Conservation (phyloP, 2,888 invertebrate species). For the Ophion ventricosus region DNA sequence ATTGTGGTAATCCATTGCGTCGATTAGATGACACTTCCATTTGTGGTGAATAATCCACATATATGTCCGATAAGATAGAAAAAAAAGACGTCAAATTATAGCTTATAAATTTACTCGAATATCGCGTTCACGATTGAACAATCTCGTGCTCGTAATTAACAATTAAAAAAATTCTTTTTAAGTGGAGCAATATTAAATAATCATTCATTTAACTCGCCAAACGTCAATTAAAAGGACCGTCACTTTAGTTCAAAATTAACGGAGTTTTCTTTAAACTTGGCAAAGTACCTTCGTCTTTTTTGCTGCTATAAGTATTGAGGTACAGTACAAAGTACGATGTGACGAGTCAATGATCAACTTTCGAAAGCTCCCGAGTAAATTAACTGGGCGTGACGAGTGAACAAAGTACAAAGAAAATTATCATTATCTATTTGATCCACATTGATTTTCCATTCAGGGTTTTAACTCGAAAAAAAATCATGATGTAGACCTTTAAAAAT, state of each 20-base stretch:
- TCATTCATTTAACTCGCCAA: background rate
- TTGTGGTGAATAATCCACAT: background rate
- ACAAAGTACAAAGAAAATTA: background rate
- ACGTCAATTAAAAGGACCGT: background rate
- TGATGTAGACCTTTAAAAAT: background rate
- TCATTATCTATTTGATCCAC: background rate
- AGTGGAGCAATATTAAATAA: background rate
- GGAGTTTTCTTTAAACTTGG: too few species aligned
- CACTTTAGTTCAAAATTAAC: background rate
- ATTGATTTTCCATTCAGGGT: background rate
- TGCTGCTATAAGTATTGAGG: background rate
- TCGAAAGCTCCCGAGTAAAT: conserved; percentile 42
- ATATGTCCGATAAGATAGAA: background rate
- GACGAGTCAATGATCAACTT: conserved; percentile 10
- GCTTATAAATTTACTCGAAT: background rate
- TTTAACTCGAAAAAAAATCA: background rate
- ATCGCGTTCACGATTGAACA: background rate
- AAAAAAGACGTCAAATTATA: background rate
- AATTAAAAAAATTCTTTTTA: background rate
- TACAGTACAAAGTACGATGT: background rate
- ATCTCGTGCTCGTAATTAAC: background rate
- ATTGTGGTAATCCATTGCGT: background rate
- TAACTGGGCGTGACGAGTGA: background rate
- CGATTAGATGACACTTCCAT: background rate
- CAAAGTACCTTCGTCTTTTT: background rate